Conservation (phyloP, 2,113 vertebrate species). For the Bombycilla garrulus region DNA sequence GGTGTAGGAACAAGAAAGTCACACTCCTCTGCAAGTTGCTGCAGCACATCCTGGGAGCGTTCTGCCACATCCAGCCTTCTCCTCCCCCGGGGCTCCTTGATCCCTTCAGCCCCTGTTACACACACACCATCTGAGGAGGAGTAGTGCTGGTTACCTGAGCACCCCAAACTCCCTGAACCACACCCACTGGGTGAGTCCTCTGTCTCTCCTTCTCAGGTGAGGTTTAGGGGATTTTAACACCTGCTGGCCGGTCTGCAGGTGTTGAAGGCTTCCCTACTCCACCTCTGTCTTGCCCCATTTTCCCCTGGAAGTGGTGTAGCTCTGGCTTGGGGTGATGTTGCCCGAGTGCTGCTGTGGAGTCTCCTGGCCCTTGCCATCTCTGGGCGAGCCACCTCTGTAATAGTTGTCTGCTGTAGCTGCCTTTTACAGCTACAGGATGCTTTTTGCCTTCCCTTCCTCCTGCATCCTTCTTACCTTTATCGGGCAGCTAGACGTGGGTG, state of each 20-base stretch:
- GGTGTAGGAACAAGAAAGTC: neutral
- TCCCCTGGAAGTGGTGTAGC: fast-evolving
- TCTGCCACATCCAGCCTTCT: neutral
- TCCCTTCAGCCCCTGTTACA: fast-evolving
- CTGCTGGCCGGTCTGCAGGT: neutral
- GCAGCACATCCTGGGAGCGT: neutral
- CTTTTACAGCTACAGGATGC: neutral
- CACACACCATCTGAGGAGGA: fast-evolving
- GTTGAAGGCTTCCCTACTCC: neutral
- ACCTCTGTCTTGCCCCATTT: neutral
- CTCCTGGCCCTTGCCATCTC: neutral
- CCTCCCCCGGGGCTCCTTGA: fast-evolving
- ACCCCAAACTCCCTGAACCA: neutral
- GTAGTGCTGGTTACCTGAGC: neutral
- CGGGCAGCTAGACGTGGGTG: neutral
- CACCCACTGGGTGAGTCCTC: neutral
- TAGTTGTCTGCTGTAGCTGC: neutral
- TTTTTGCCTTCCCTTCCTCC: neutral
- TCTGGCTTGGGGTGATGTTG: neutral
- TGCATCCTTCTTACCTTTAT: neutral
- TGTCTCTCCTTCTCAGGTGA: neutral
- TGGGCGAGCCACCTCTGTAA: neutral
- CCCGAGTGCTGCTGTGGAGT: neutral
- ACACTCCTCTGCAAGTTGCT: neutral
- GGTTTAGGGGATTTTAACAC: neutral